phyloP scores from a whole-genome alignment of 2,888 invertebrate genomes.

The Eilema sororculum region DNA sequence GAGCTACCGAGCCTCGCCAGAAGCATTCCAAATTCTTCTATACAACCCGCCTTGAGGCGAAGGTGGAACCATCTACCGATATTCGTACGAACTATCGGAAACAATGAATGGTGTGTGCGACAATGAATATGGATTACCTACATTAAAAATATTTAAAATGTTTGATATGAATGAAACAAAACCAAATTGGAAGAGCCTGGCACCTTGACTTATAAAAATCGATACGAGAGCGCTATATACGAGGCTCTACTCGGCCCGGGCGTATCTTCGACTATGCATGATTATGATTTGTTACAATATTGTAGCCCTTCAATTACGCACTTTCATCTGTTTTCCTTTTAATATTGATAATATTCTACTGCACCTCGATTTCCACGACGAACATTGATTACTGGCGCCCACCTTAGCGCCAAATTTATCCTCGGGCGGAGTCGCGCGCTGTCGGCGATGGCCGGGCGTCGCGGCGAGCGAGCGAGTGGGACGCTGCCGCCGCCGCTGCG shows the following conservation, averaged over 20 bases:
- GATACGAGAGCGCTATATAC: slow-evolving; percentile 48
- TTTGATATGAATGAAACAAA: slow-evolving; percentile 33
- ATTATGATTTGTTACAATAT: slow-evolving; percentile 27
- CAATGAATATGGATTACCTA: no score
- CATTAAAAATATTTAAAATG: slow-evolving; percentile 6
- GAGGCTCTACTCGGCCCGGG: slow-evolving; percentile 28
- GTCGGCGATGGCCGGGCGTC: slow-evolving; percentile 62
- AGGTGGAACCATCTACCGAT: no score
- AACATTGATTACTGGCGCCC: slow-evolving; percentile 84
- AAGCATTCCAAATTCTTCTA: no score
- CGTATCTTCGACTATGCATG: slow-evolving; percentile 32
- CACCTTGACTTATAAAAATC: slow-evolving; percentile 53
- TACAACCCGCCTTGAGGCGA: no score
- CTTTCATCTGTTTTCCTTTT: slow-evolving; percentile 43
- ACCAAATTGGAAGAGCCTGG: slow-evolving; percentile 38
- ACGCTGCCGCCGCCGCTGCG: slow-evolving; percentile 66
- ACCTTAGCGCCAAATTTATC: slow-evolving; percentile 85
- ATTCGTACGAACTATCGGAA: no score
- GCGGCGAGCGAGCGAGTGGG: slow-evolving; percentile 69
- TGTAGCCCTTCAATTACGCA: slow-evolving; percentile 28
- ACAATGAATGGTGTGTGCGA: no score
- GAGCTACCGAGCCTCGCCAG: no score
- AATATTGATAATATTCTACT: slow-evolving; percentile 65
- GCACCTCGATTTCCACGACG: slow-evolving; percentile 75
- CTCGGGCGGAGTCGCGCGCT: slow-evolving; percentile 78